Conservation (phyloP, 1,140 invertebrate genomes). For the Nephotettix cincticeps region DNA sequence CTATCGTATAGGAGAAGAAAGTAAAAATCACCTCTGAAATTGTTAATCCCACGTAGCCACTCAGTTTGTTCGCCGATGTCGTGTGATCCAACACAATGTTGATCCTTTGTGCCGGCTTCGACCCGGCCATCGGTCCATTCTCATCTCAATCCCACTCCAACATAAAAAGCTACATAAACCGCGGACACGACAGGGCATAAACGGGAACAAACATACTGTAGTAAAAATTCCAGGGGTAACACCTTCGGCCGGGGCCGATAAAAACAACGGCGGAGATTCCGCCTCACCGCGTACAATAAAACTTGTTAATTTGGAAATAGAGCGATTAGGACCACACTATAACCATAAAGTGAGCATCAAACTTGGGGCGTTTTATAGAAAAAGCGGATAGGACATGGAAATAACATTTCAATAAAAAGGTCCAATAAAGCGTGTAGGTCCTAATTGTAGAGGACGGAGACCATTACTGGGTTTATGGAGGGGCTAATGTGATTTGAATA, state of each 20-base stretch:
- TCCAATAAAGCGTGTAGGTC: conserved; percentile 15
- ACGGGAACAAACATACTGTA: conserved; percentile 15
- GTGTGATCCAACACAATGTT: too few species aligned
- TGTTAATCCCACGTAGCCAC: too few species aligned
- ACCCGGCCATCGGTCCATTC: too few species aligned
- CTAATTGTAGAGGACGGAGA: not conserved
- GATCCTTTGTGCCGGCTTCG: too few species aligned
- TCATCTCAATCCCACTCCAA: conserved; percentile 4
- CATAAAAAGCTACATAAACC: conserved; percentile 17
- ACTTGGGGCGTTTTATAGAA: conserved; percentile 14
- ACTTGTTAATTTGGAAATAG: conserved; percentile 22
- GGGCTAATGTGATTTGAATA: conserved; percentile 20
- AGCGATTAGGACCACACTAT: conserved; percentile 18
- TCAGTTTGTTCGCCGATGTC: too few species aligned
- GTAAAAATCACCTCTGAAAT: too few species aligned
- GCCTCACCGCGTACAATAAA: conserved; percentile 1
- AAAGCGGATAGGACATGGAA: conserved; percentile 21
- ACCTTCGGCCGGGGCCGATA: not conserved
- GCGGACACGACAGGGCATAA: not conserved
- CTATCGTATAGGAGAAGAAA: too few species aligned
- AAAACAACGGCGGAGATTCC: not conserved
- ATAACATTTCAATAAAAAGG: conserved; percentile 21
- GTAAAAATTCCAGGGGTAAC: conserved; percentile 20
- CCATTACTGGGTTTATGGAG: conserved; percentile 5
- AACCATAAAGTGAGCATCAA: conserved; percentile 22